These are phyloP conservation scores for Todus mexicanus DNA, from an alignment of 2,797 vertebrate genomes.

Conservation along the genomic window DNA sequence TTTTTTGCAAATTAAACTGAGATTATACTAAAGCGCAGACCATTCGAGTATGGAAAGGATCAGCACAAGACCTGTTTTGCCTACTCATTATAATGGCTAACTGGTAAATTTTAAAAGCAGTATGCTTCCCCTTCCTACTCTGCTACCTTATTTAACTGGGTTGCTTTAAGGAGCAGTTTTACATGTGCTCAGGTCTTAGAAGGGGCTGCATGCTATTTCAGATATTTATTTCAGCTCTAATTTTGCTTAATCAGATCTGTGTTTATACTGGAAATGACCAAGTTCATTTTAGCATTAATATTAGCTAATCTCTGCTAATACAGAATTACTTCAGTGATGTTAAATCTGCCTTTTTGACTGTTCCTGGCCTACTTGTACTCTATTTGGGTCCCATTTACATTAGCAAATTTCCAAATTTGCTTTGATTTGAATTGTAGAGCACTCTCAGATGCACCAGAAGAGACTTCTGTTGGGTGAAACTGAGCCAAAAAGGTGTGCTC, in stretches of 20 bases:
- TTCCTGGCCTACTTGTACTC: background rate
- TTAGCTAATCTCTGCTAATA: background rate
- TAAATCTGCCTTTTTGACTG: background rate
- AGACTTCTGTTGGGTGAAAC: background rate
- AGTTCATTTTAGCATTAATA: background rate
- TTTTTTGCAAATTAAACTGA: constrained; percentile 27
- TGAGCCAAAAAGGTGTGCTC: background rate
- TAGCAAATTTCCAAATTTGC: background rate
- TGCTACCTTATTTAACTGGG: background rate
- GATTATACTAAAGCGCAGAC: background rate
- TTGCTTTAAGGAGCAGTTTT: background rate
- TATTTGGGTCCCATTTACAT: background rate
- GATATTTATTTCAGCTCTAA: background rate
- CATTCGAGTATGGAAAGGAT: background rate
- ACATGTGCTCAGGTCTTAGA: background rate
- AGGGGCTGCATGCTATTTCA: background rate
- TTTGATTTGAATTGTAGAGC: background rate
- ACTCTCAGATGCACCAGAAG: background rate
- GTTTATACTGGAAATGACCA: background rate
- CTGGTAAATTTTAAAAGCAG: background rate
- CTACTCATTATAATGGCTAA: background rate
- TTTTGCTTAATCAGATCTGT: background rate
- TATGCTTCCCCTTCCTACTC: background rate
- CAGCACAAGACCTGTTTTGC: background rate
- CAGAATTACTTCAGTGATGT: background rate